A percentile compares a stretch with the other conserved stretches of the same genome.
Conservation (phyloP, 2,797 vertebrate species). For the Siniperca undulata region DNA sequence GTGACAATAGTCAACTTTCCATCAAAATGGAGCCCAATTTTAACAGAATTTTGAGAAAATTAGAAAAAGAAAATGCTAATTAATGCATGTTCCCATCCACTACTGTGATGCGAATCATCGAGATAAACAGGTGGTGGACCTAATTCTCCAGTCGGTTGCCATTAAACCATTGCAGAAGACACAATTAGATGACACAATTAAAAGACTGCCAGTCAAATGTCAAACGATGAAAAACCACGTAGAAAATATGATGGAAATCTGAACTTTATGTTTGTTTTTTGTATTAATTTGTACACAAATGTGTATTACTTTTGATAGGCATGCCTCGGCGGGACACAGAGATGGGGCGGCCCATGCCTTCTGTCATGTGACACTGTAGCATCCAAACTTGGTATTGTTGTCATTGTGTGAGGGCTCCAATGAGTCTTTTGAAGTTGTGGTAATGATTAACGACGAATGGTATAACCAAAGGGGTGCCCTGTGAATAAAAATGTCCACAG, state of each 20-base stretch:
- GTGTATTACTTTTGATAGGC: too few relatives aligned
- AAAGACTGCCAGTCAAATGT: background rate
- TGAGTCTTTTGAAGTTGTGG: too few relatives aligned
- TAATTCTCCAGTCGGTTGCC: background rate
- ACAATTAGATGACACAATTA: background rate
- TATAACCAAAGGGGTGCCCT: too few relatives aligned
- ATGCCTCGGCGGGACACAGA: too few relatives aligned
- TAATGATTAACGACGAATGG: too few relatives aligned
- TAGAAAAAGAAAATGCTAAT: background rate
- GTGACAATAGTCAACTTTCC: background rate
- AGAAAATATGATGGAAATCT: background rate
- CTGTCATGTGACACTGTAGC: too few relatives aligned
- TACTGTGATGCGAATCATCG: background rate
- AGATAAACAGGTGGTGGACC: background rate
- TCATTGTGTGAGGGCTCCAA: too few relatives aligned
- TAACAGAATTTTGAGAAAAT: background rate
- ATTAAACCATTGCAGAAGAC: background rate
- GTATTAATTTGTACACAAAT: too few relatives aligned
- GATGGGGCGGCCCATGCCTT: too few relatives aligned
- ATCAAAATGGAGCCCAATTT: background rate
- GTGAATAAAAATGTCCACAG: too few relatives aligned
- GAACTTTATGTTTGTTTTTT: background rate
- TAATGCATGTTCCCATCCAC: background rate
- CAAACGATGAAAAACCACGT: background rate
- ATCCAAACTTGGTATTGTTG: too few relatives aligned